Conservation (phyloP, 1,140 invertebrate genomes). For the Tetragnatha versicolor region DNA sequence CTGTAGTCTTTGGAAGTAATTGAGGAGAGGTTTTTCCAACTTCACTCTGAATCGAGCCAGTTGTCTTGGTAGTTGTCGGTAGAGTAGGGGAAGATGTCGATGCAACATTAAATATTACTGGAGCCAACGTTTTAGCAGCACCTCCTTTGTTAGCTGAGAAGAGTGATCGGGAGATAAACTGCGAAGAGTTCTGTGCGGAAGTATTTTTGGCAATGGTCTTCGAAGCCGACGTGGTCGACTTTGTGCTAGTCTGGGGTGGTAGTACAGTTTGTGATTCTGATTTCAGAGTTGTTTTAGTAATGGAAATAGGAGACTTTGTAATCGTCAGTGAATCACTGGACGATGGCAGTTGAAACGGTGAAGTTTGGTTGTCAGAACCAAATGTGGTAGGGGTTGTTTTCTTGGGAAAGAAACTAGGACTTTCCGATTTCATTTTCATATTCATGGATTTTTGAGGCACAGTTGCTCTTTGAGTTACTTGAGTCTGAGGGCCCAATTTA, state of each 20-base stretch:
- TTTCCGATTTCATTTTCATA: constrained; percentile 15
- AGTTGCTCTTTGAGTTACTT: neutral
- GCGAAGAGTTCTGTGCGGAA: neutral
- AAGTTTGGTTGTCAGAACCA: neutral
- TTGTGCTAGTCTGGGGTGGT: neutral
- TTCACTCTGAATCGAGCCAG: constrained; percentile 12
- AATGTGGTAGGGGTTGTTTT: constrained; percentile 1
- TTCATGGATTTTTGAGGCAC: constrained; percentile 27
- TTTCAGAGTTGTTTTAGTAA: neutral
- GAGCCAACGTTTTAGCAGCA: constrained; percentile 18
- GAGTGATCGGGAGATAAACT: constrained; percentile 18
- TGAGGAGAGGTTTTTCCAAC: neutral
- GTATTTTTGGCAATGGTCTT: neutral
- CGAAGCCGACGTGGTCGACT: neutral
- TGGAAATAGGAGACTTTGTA: neutral
- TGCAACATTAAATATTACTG: constrained; percentile 44
- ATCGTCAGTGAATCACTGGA: neutral
- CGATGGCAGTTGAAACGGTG: neutral
- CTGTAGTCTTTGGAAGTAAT: constrained; percentile 19
- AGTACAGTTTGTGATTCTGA: constrained; percentile 1
- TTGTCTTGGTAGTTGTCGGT: constrained; percentile 13
- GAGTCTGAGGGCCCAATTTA: constrained; percentile 25
- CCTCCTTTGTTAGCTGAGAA: constrained; percentile 23
- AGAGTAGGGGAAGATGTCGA: neutral
- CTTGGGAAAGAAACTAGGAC: constrained; percentile 30